Evolutionary conservation across 2,888 invertebrate species (phyloP).

Genomic region (Strigamia crassipes): DNA sequence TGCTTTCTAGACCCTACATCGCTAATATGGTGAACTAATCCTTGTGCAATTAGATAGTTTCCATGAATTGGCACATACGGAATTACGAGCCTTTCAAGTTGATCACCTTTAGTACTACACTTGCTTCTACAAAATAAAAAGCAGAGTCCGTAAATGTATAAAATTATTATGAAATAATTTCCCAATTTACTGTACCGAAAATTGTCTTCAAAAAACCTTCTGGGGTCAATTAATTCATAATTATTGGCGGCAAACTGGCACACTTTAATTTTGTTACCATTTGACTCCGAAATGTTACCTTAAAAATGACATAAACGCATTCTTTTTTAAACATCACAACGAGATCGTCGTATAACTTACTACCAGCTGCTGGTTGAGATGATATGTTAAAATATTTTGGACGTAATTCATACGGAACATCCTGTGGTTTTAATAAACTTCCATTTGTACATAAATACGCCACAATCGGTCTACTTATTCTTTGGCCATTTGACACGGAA

Average conservation of each 20-base stretch:
- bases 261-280: neutral
- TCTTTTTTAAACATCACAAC: too few species aligned
- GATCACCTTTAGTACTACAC: neutral
- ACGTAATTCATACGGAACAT: neutral
- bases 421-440: neutral
- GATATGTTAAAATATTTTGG: neutral
- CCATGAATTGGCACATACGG: neutral
- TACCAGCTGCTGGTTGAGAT: neutral
- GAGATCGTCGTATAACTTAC: too few species aligned
- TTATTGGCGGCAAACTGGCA: neutral
- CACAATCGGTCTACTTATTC: neutral
- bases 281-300: too few species aligned
- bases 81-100: neutral
- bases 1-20: neutral
- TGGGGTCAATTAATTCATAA: neutral
- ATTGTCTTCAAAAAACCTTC: neutral
- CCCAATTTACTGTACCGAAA: neutral
- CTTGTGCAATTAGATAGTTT: slow-evolving; percentile 3
- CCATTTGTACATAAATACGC: neutral
- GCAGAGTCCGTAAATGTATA: neutral
- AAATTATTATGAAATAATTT: neutral
- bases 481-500: neutral
- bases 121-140: neutral
- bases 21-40: neutral
- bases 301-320: too few species aligned